Base-by-base conservation (phyloP, 2,888 invertebrate genomes). In the Philaethria dido region DNA sequence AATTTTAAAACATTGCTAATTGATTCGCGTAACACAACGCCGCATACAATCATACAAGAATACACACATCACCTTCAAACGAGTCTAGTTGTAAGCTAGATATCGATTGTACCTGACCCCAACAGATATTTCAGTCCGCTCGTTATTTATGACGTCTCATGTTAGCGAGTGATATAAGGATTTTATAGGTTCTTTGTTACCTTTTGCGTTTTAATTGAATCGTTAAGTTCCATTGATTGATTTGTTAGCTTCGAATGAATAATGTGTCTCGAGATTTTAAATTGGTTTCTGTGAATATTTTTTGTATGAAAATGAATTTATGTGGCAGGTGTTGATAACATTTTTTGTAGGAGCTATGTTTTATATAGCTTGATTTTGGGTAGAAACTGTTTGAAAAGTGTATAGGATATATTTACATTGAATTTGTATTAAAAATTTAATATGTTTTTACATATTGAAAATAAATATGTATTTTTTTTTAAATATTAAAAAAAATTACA, bases 131-230 rank as follows among this genome's bases (percentile, higher is more conserved):
- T 82, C 79, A 82, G 73, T 72, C 68, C 73, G 72, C 64, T 69
- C 75, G 79, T 82, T 81, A 87, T 88, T 87, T 82, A 87, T 86
- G 80, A 75, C 69, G 68, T 71, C 73, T 77, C 80, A 75, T 82
- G 84, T 80, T 81, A 77, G 75, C 78, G 73, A 39, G 71, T 74
- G 85, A 86, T 87, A 85, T 77, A 77, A 81, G 86, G 85, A 80
- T 86, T 88, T 84, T 82, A 84, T 83, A 82, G 79, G 77, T 70
- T 61, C 69, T 70, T 64, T 66, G 73, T 73, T 74, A 78, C 78
- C 76, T 82, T 77, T 79, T 72, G 70, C 59, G 69, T 78, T 85
- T 84, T 84, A 86, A 86, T 86, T 84, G 81, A 83, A 85, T 80
- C 77, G 78, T 80, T 83, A 79, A 80, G 74, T 80, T 77, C 77